Evolutionary conservation across 2,888 invertebrate species (phyloP).

Genomic region (Matsumyia berberina): DNA sequence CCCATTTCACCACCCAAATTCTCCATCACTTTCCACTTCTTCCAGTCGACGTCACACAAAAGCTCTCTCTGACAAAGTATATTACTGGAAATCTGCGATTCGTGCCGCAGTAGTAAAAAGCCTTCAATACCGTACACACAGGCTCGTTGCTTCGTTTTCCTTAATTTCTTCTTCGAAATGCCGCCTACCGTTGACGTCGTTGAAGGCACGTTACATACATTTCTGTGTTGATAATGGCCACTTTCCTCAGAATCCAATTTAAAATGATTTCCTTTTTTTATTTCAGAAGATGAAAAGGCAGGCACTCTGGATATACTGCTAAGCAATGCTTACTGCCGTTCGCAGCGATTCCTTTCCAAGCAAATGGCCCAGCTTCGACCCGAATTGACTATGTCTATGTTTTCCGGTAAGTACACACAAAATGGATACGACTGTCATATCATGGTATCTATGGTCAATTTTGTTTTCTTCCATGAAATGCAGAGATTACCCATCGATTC

Average conservation of each 20-base stretch:
- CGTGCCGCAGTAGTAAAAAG: constrained; percentile 25
- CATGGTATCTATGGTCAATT: not conserved
- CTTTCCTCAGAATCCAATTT: constrained; percentile 22
- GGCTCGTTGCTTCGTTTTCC: not conserved
- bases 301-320: constrained; percentile 94
- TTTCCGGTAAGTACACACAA: constrained; percentile 90
- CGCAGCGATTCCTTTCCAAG: constrained; percentile 95
- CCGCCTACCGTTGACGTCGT: constrained; percentile 11
- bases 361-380: constrained; percentile 97
- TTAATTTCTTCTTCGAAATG: constrained; percentile 15
- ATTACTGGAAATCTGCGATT: not conserved
- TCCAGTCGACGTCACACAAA: constrained; percentile 30
- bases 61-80: constrained; percentile 16
- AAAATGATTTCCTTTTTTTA: constrained; percentile 49
- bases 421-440: not conserved
- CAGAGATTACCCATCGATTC: constrained; percentile 98
- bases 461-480: constrained; percentile 74
- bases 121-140: constrained; percentile 15
- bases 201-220: constrained; percentile 25
- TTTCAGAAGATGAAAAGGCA: constrained; percentile 83
- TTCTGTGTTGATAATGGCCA: not conserved
- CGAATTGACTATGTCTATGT: constrained; percentile 99
- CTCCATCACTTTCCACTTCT: constrained; percentile 12
- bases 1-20: not conserved
- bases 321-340: constrained; percentile 95